Percentiles rank a stretch among this genome's conserved stretches.
Evolutionary conservation across 1,140 invertebrate genomes (phyloP).

Genomic region (Drosophila micromelanica): DNA sequence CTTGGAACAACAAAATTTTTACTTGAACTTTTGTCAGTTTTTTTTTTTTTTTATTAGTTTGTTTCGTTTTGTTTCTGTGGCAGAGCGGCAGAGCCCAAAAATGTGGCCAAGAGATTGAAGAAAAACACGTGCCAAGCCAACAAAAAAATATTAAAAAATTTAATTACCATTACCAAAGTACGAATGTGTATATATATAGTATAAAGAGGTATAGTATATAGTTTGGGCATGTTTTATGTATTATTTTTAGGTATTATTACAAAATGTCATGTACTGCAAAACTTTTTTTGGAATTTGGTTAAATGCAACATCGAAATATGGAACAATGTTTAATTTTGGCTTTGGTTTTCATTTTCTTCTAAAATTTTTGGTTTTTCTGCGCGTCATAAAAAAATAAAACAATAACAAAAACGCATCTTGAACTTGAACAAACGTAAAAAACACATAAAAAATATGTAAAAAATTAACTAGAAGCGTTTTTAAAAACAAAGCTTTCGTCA

Average conservation of each 20-base stretch:
- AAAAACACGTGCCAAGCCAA: constrained; percentile 78
- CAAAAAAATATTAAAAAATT: neutral
- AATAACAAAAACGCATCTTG: neutral
- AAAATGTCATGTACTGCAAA: constrained; percentile 67
- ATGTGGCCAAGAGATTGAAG: constrained; percentile 55
- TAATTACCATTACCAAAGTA: constrained; percentile 71
- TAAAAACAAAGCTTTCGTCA: neutral
- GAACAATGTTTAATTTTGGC: constrained; percentile 30
- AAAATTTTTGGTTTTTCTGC: constrained; percentile 14
- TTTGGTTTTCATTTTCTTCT: constrained; percentile 31
- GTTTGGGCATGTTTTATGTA: constrained; percentile 22
- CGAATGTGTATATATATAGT: constrained; percentile 22
- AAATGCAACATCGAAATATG: constrained; percentile 43
- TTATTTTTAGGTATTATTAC: constrained; percentile 45
- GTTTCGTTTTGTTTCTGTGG: constrained; percentile 42
- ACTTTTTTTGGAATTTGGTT: constrained; percentile 44
- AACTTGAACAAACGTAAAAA: neutral
- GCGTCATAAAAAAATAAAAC: constrained; percentile 5
- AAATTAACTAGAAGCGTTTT: constrained; percentile 1
- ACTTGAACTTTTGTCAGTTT: constrained; percentile 30
- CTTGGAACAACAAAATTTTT: constrained; percentile 18
- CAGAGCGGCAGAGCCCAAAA: constrained; percentile 55
- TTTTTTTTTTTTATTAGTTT: constrained; percentile 24
- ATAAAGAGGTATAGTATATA: neutral
- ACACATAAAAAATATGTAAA: neutral